Percentiles rank a stretch among this genome's conserved stretches.
Evolutionary conservation across 2,113 vertebrate species (phyloP).

Genomic region (Brachypodius melanocephalos): DNA sequence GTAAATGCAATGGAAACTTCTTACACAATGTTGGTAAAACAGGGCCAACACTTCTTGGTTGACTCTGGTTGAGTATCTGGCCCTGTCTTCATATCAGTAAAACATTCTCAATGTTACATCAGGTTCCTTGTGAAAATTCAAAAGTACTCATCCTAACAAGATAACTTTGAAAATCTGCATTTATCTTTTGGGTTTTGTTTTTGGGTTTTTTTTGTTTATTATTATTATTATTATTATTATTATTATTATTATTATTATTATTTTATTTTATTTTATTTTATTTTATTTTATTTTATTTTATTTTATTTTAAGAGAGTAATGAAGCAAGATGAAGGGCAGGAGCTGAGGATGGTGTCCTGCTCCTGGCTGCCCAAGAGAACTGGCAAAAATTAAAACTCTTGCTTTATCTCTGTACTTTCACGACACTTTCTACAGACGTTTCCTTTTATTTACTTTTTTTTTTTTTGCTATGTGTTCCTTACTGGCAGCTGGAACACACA

Average conservation of each 20-base stretch:
- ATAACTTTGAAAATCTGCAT: too few species aligned
- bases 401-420: neutral
- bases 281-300: too few species aligned
- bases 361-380: neutral
- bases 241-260: too few species aligned
- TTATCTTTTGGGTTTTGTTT: too few species aligned
- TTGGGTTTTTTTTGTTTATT: too few species aligned
- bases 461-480: neutral
- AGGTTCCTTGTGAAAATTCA: neutral
- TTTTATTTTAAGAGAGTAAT: neutral
- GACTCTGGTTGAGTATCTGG: neutral
- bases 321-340: neutral
- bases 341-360: neutral
- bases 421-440: rapidly evolving
- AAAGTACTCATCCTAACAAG: neutral
- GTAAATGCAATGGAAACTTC: neutral
- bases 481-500: neutral
- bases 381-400: neutral
- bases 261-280: too few species aligned
- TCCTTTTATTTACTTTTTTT: too few species aligned
- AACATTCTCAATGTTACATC: rapidly evolving
- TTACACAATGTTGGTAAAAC: neutral
- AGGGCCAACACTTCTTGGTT: neutral
- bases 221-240: too few species aligned
- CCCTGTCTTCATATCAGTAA: neutral